A percentile compares a stretch with the other conserved stretches of the same genome.
These are phyloP conservation scores for Zapus hudsonius DNA, from an alignment of 2,113 vertebrate genomes.

Conservation along the genomic window DNA sequence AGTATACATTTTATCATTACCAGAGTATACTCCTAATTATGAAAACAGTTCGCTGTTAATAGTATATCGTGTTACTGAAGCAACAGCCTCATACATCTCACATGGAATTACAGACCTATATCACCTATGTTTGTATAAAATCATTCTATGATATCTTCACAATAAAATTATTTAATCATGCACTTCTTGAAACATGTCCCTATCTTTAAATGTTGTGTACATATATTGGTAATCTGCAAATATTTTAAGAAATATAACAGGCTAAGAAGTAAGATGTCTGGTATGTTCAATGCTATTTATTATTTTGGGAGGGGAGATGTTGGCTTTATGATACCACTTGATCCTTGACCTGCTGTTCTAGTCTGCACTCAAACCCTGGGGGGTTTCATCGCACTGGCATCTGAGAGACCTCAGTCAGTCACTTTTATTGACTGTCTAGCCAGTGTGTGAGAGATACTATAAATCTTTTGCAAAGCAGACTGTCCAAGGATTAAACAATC, in stretches of 20 bases:
- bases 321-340: not conserved
- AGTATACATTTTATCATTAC: not conserved
- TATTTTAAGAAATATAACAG: not conserved
- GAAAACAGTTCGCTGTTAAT: not conserved
- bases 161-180: not conserved
- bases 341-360: constrained; percentile 22
- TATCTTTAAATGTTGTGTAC: not conserved
- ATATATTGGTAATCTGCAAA: not conserved
- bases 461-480: constrained; percentile 38
- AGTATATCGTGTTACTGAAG: not conserved
- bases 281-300: not conserved
- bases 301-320: not conserved
- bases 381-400: not conserved
- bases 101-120: not conserved
- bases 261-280: not conserved
- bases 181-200: not conserved
- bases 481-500: not conserved
- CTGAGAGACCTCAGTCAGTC: not conserved
- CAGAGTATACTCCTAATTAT: not conserved
- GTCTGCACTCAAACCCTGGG: not conserved
- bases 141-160: not conserved
- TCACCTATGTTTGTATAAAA: not conserved
- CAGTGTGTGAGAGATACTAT: not conserved
- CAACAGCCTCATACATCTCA: not conserved
- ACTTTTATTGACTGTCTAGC: constrained; percentile 20